A percentile compares a stretch with the other conserved stretches of the same genome.
phyloP scores from a whole-genome alignment of 2,888 invertebrate species.

The Drosophila testacea region DNA sequence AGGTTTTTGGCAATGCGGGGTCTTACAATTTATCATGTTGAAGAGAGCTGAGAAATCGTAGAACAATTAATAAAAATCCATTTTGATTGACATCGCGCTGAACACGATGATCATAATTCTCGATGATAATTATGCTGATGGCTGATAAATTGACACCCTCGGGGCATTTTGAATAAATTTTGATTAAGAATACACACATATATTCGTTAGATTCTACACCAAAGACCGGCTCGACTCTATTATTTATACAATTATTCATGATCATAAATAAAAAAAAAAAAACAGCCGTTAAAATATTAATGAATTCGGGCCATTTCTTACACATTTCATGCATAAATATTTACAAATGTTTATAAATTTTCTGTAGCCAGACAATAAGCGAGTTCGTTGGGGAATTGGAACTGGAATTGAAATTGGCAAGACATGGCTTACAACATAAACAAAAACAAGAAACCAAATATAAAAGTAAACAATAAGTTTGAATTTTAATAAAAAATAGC shows the following conservation, averaged over 20 bases:
- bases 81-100: slow-evolving; percentile 72
- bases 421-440: slow-evolving; percentile 35
- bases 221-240: slow-evolving; percentile 20
- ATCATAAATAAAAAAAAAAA: slow-evolving; percentile 48
- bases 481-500: slow-evolving; percentile 35
- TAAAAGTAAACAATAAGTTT: slow-evolving; percentile 23
- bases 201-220: slow-evolving; percentile 27
- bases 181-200: slow-evolving; percentile 37
- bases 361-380: slow-evolving; percentile 13
- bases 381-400: slow-evolving; percentile 18
- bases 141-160: slow-evolving; percentile 75
- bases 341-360: slow-evolving; percentile 17
- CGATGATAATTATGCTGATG: slow-evolving; percentile 58
- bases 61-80: slow-evolving; percentile 60
- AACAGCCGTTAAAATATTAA: slow-evolving; percentile 68
- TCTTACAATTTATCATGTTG: slow-evolving; percentile 47
- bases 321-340: slow-evolving; percentile 53
- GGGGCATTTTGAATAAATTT: slow-evolving; percentile 67
- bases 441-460: slow-evolving; percentile 23
- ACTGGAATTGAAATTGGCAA: slow-evolving; percentile 11
- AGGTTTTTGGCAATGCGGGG: slow-evolving; percentile 1
- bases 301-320: slow-evolving; percentile 62
- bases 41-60: slow-evolving; percentile 28
- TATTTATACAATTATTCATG: slow-evolving; percentile 28
- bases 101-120: slow-evolving; percentile 40